These are phyloP conservation scores for Mellivora capensis DNA, from an alignment of 2,113 vertebrate genomes.

Conservation along the genomic window DNA sequence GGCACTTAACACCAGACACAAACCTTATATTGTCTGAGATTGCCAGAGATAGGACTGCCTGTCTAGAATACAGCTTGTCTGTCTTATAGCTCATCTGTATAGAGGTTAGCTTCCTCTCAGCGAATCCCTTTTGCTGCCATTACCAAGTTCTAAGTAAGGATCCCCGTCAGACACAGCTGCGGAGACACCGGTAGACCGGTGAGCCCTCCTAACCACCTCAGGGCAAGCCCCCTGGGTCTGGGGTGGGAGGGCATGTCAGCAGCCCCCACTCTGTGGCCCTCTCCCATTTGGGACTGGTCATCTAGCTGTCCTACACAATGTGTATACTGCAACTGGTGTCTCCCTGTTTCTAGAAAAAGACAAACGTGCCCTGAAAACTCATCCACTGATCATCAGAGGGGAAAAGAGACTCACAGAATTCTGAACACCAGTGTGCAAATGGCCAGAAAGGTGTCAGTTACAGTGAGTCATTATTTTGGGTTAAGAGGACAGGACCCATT, in stretches of 20 bases:
- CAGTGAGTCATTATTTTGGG: background rate
- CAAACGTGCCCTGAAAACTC: background rate
- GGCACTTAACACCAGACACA: background rate
- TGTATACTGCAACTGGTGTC: background rate
- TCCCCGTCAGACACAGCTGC: background rate
- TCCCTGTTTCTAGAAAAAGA: background rate
- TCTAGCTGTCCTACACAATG: background rate
- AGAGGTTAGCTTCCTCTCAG: background rate
- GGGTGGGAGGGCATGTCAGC: accelerated
- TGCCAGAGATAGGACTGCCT: background rate
- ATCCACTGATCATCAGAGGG: background rate
- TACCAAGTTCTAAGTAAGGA: background rate
- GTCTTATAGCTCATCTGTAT: background rate
- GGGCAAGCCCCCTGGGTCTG: background rate
- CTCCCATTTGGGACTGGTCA: accelerated
- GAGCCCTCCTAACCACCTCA: background rate
- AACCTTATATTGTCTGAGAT: background rate
- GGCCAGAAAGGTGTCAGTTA: background rate
- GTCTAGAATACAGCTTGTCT: background rate
- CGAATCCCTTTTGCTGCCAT: background rate
- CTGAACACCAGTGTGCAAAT: background rate
- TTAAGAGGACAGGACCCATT: background rate
- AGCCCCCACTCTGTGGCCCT: background rate
- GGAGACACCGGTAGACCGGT: background rate
- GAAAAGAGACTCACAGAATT: background rate